Evolutionary conservation across 2,888 invertebrate species (phyloP), one percentile per base, ranked within the genome.

Genomic region (Platycnemis pennipes): DNA sequence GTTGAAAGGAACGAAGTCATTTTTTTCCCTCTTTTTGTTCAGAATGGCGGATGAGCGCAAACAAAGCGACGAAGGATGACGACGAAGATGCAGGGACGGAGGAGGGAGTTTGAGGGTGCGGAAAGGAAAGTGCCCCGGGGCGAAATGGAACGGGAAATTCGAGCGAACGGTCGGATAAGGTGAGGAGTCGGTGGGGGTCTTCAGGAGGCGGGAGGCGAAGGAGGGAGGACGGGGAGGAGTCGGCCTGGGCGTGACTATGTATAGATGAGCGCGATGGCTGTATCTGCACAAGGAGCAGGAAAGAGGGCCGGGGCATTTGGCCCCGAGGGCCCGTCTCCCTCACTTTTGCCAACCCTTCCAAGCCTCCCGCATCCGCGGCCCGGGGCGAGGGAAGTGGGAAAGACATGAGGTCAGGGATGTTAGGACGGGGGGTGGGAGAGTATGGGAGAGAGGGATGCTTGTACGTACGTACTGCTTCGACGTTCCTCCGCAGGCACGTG

Each of bases 231-330:
- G 26, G 13, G 8, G 77, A 37, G 77, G 37, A 16, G 37, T 2
- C 13, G 2, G 11, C 37, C 37, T 1, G 77, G 31, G 77, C 26
- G 69, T 26, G 26, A 26, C 26, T 13, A 37, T 77, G 77, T 77
- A 77, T 37, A 37, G 77, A 77, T 13, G 31, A 37, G 31, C 37
- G 37, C 37, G 77, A 77, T 37, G 77, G 77, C 77, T 22, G 77
- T 77, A 37, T 77, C 77, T 77, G 77, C 77, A 37, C 77, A 77
- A 77, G 77, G 77, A 37, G 77, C 31, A 63, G 63, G 63, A 16
- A 63, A 22, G 63, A 77, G 77, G 77, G 37, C 37, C 1, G 0
- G 77, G 31, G 37, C 77, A 16, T 7, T 37, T 37, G 77, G 31
- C 77, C 77, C 37, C 77, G 77, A 37, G 77, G 77, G 13, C 37